Percentiles rank a stretch among this genome's conserved stretches.
Evolutionary conservation across 1,140 invertebrate species (phyloP).

Genomic region (Drosophila persimilis): DNA sequence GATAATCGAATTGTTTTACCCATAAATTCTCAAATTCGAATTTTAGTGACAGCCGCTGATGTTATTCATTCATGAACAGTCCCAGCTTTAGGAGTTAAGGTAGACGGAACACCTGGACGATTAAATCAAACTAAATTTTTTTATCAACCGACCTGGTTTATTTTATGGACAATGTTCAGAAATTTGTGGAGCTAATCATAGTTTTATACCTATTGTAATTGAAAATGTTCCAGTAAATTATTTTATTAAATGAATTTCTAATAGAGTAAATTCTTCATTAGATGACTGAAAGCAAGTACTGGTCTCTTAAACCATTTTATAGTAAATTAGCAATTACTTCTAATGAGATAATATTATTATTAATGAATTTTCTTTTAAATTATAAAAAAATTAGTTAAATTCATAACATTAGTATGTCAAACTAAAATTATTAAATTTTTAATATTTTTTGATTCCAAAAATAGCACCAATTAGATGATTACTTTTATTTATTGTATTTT

Average conservation of each 20-base stretch:
- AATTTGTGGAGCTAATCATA: constrained; percentile 85
- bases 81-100: constrained; percentile 86
- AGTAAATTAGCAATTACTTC: constrained; percentile 51
- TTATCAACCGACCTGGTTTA: constrained; percentile 85
- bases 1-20: constrained; percentile 86
- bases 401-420: constrained; percentile 85
- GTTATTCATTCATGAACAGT: constrained; percentile 89
- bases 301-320: no score
- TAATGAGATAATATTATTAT: constrained; percentile 78
- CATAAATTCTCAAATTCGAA: constrained; percentile 84
- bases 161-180: constrained; percentile 90
- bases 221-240: no score
- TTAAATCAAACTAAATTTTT: constrained; percentile 87
- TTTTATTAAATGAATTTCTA: no score
- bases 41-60: constrained; percentile 86
- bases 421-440: constrained; percentile 84
- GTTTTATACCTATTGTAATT: no score
- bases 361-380: no score
- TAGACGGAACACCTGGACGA: constrained; percentile 87
- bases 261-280: no score
- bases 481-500: constrained; percentile 84
- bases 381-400: constrained; percentile 83
- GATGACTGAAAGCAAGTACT: no score
- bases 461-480: constrained; percentile 84
- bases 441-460: constrained; percentile 85